Evolutionary conservation across 2,888 invertebrate species (phyloP), one percentile per base, ranked within the genome.

Genomic region (Cepaea hortensis): DNA sequence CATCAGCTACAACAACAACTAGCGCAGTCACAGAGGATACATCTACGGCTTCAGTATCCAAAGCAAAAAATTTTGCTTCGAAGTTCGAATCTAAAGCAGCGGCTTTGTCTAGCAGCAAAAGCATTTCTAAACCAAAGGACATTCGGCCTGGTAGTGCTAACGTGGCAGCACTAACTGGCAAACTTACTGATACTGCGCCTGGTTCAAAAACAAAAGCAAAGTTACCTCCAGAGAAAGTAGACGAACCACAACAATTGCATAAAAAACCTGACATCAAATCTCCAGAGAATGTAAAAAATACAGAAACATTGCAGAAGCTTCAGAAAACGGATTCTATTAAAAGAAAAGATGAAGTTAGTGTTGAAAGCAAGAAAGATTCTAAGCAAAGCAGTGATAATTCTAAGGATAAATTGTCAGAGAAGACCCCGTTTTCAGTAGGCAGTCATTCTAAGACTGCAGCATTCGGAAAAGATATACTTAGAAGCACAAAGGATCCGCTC

Each of bases 391-490:
- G 13, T 50, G 4, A 3, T 23, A 73, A 81, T 62, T 46, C 23
- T 61, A 80, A 85, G 23, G 77, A 84, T 61, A 76, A 46, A 77
- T 13, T 7, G 11, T 61, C 35, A 62, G 61, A 83, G 0, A 81
- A 50, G 62, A 61, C 3, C 6, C 18, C 77, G 11, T 11, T 35
- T 15, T 46, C 79, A 9, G 13, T 15, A 23, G 15, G 20, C 13
- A 23, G 2, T 11, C 72, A 70, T 15, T 79, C 79, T 79, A 85
- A 86, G 65, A 23, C 68, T 5, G 75, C 76, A 9, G 82, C 81
- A 11, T 86, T 82, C 81, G 82, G 86, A 0, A 86, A 86, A 82
- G 82, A 82, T 46, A 18, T 86, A 20, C 61, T 86, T 15, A 81
- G 23, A 76, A 82, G 76, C 76, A 50, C 72, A 18, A 86, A 86